Percentiles rank a stretch among this genome's conserved stretches.
Conservation (phyloP, 2,888 invertebrate genomes). For the Noctua fimbriata region DNA sequence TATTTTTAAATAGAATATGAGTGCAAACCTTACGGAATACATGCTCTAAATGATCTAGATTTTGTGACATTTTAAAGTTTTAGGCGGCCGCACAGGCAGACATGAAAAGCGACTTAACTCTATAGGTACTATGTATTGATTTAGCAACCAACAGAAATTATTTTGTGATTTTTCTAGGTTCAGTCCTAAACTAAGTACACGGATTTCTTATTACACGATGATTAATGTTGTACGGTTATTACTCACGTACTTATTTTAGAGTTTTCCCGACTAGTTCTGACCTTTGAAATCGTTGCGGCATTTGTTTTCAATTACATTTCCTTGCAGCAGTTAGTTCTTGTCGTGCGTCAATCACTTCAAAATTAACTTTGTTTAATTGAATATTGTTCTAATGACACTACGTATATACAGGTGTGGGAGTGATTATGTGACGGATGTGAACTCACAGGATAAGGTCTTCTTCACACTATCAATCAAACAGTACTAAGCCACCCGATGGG, state of each 20-base stretch:
- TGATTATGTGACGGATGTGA: constrained; percentile 43
- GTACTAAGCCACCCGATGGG: constrained; percentile 53
- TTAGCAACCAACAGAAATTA: not conserved
- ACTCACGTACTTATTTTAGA: not conserved
- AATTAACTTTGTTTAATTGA: constrained; percentile 5
- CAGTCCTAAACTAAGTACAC: not conserved
- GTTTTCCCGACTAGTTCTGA: constrained; percentile 1
- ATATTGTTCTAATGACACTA: constrained; percentile 22
- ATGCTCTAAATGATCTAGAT: not conserved
- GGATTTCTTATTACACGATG: not conserved
- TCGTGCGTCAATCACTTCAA: not conserved
- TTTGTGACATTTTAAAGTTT: not conserved
- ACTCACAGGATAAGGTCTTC: constrained; percentile 34
- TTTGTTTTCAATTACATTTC: not conserved
- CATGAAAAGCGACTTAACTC: not conserved
- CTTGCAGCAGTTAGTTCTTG: not conserved
- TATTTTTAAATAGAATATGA: too few relatives aligned
- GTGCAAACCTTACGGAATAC: too few relatives aligned
- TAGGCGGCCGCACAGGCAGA: not conserved
- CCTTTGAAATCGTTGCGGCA: not conserved
- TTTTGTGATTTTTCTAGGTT: not conserved
- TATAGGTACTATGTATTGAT: not conserved
- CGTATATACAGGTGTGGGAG: not conserved
- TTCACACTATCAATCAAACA: constrained; percentile 60
- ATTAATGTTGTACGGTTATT: constrained; percentile 14